Conservation (phyloP, 2,113 vertebrate species). For the Ophthalmolycus amberensis region DNA sequence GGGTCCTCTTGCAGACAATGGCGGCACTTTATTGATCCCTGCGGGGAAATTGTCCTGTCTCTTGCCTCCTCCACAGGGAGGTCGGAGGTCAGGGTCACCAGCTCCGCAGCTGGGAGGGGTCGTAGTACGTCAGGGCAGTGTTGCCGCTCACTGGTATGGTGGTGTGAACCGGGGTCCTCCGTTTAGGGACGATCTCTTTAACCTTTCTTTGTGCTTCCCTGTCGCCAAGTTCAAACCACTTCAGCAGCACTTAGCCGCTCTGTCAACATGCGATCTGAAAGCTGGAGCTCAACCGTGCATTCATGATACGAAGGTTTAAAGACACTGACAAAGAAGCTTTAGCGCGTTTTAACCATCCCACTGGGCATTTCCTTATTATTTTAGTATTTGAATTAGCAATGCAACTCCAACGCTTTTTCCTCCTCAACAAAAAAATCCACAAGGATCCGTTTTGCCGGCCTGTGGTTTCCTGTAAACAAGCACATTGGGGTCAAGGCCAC, state of each 20-base stretch:
- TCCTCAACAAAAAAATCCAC: neutral
- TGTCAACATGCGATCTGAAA: constrained; percentile 29
- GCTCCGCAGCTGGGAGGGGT: constrained; percentile 2
- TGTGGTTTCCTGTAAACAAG: constrained; percentile 8
- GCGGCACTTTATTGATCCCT: constrained; percentile 32
- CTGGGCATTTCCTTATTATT: neutral
- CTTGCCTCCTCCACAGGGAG: neutral
- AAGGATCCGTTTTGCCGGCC: neutral
- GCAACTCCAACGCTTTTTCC: neutral
- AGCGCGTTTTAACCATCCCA: neutral
- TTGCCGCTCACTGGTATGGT: neutral
- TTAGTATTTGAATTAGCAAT: neutral
- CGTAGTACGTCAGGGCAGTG: constrained; percentile 13
- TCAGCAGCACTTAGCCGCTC: neutral
- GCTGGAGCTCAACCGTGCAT: neutral
- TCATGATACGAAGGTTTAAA: neutral
- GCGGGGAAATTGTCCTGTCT: constrained; percentile 7
- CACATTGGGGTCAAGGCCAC: neutral
- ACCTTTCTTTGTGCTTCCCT: constrained; percentile 1
- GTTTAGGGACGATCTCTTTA: constrained; percentile 21
- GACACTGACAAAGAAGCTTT: neutral
- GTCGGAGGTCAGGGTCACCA: constrained; percentile 42
- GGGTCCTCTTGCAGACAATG: neutral
- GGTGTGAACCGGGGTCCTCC: neutral
- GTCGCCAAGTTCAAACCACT: constrained; percentile 41